Percentiles rank a stretch among this genome's conserved stretches.
Evolutionary conservation across 2,888 invertebrate genomes (phyloP).

Genomic region (Galerucella nymphaeae): DNA sequence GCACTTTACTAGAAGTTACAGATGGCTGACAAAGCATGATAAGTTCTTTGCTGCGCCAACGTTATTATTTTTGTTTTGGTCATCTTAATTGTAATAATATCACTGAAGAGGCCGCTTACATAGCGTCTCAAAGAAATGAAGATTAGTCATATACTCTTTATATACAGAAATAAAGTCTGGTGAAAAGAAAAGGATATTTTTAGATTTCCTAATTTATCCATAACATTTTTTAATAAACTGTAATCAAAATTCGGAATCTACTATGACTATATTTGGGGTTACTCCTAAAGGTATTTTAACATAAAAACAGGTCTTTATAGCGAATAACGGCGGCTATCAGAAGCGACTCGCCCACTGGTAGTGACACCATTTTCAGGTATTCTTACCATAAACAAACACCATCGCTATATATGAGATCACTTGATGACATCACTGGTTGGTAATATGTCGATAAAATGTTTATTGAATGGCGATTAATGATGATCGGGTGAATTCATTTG

Average conservation of each 20-base stretch:
- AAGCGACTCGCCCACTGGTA: constrained; percentile 11
- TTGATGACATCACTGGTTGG: constrained; percentile 11
- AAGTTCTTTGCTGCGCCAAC: constrained; percentile 33
- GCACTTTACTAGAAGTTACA: constrained; percentile 54
- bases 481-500: background rate
- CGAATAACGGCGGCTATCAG: background rate
- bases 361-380: constrained; percentile 19
- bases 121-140: too few species aligned
- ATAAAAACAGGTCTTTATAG: background rate
- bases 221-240: too few species aligned
- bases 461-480: background rate
- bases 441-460: background rate
- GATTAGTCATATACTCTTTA: too few species aligned
- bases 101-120: too few species aligned
- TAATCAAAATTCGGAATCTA: background rate
- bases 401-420: constrained; percentile 12
- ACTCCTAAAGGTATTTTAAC: background rate
- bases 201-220: too few species aligned
- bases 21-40: constrained; percentile 54
- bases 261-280: background rate
- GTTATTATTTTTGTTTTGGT: constrained; percentile 23
- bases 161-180: too few species aligned
- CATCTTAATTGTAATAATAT: constrained; percentile 15
- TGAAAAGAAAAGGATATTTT: too few species aligned
- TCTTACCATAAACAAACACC: constrained; percentile 15